Conservation (phyloP, 2,888 invertebrate genomes). For the Drosophila rellima region DNA sequence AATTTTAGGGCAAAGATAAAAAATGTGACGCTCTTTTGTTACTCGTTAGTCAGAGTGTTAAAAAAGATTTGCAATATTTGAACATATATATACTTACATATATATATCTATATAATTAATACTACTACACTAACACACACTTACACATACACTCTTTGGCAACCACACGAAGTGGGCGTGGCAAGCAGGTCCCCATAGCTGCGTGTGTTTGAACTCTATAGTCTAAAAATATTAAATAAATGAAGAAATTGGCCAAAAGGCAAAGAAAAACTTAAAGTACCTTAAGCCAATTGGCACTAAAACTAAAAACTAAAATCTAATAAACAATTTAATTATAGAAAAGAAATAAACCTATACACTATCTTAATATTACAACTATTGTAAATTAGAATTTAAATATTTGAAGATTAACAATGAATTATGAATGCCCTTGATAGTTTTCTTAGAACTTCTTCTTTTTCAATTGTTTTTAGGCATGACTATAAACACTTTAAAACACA, state of each 20-base stretch:
- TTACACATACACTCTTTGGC: slow-evolving; percentile 39
- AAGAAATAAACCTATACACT: slow-evolving; percentile 45
- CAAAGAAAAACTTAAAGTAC: slow-evolving; percentile 83
- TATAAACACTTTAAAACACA: slow-evolving; percentile 41
- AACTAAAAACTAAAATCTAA: slow-evolving; percentile 81
- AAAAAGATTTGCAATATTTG: slow-evolving; percentile 72
- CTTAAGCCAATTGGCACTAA: slow-evolving; percentile 86
- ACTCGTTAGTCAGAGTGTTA: slow-evolving; percentile 64
- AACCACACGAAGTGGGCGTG: slow-evolving; percentile 30
- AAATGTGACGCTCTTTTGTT: slow-evolving; percentile 55
- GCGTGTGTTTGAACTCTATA: slow-evolving; percentile 53
- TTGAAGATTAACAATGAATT: slow-evolving; percentile 36
- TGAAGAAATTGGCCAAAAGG: slow-evolving; percentile 47
- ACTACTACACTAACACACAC: slow-evolving; percentile 31
- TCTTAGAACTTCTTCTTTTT: slow-evolving; percentile 55
- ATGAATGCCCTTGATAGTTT: slow-evolving; percentile 64
- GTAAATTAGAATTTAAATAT: slow-evolving; percentile 33
- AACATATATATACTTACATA: slow-evolving; percentile 46
- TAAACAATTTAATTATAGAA: slow-evolving; percentile 54
- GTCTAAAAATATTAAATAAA: slow-evolving; percentile 39
- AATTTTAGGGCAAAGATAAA: slow-evolving; percentile 60
- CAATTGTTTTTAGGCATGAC: slow-evolving; percentile 54
- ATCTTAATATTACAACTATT: slow-evolving; percentile 48
- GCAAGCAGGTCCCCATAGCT: slow-evolving; percentile 36
- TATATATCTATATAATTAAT: slow-evolving; percentile 33